Evolutionary conservation across 2,797 vertebrate genomes (phyloP), one percentile per base, ranked within the genome.

Genomic region (Malurus splendens): DNA sequence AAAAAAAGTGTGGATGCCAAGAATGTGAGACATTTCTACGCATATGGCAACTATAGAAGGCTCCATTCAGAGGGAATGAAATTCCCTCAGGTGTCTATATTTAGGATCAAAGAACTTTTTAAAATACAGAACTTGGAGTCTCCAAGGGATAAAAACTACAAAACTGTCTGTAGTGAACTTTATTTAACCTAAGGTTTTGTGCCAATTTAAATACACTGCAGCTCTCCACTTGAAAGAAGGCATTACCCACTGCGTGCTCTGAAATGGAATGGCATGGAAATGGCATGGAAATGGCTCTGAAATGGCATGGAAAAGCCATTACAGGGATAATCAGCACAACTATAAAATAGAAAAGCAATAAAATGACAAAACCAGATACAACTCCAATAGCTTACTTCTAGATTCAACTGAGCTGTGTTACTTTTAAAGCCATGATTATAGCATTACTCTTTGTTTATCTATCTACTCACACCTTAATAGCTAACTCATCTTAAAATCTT

Each of bases 281-380:
- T n/a, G n/a, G n/a, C n/a, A n/a, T n/a, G n/a, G n/a, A n/a, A n/a
- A n/a, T n/a, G n/a, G n/a, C n/a, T n/a, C n/a, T n/a, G n/a, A n/a
- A n/a, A n/a, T n/a, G n/a, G n/a, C 96, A 97, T 96, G 97, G 97
- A 97, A 97, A 98, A 98, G 95, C 96, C 96, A 97, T 98, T 97
- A 97, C 61, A 92, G 94, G 96, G 95, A 96, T 94, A 96, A 97
- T 96, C 96, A 95, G 92, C 90, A 93, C 87, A 80, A 96, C 95
- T 96, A 94, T 97, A 97, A 97, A 97, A 95, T 38, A 87, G 75
- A 94, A 86, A 95, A 96, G 95, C 90, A 94, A 91, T 91, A 96
- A 97, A 97, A 97, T 96, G 96, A 95, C 96, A 96, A 97, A 97
- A 97, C 91, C 97, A 97, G 97, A 96, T 71, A 96, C 90, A 89